These are phyloP conservation scores for Symphodus melops DNA, from an alignment of 2,113 vertebrate genomes.

Conservation along the genomic window DNA sequence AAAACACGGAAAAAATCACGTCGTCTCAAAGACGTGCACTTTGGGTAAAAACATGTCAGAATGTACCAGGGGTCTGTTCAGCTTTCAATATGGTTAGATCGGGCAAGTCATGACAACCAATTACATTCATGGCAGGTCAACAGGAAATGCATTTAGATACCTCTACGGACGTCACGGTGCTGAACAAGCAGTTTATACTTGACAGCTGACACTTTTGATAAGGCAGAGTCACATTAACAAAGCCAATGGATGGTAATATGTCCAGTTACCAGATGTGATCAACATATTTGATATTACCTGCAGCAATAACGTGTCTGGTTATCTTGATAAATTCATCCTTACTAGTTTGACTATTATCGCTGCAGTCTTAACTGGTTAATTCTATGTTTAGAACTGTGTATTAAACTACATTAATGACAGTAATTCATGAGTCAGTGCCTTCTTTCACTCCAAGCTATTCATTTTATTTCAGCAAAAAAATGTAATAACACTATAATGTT, in stretches of 20 bases:
- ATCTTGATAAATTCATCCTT: too few relatives aligned
- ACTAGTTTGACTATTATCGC: too few relatives aligned
- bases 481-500: too few relatives aligned
- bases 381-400: too few relatives aligned
- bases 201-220: background rate
- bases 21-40: background rate
- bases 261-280: too few relatives aligned
- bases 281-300: background rate
- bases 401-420: too few relatives aligned
- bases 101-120: background rate
- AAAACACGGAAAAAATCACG: slow-evolving; percentile 26
- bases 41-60: slow-evolving; percentile 10
- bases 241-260: too few relatives aligned
- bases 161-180: background rate
- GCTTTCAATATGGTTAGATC: background rate
- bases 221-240: too few relatives aligned
- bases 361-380: too few relatives aligned
- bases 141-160: background rate
- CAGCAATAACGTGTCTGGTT: background rate
- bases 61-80: background rate
- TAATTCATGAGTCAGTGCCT: too few relatives aligned
- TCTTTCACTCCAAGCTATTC: too few relatives aligned
- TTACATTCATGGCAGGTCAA: background rate
- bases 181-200: background rate
- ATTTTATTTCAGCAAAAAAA: too few relatives aligned